Evolutionary conservation across 2,888 invertebrate genomes (phyloP), one percentile per base, ranked within the genome.

Genomic region (Lithophane leautieri): DNA sequence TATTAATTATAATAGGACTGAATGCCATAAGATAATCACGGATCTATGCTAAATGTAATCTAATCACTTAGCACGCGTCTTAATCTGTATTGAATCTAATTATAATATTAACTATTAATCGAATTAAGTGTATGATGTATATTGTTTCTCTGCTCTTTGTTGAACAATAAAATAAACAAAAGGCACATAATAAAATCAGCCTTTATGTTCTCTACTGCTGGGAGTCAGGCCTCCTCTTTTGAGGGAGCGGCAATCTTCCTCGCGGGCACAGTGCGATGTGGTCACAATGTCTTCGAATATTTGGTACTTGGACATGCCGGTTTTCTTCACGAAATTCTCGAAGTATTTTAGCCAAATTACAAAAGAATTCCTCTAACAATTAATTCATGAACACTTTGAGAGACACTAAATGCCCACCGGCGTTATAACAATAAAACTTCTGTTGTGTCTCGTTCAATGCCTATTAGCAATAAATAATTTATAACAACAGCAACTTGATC

Each of bases 1-100:
- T 65, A 84, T 81, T 76, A 84, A 81, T 81, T 56, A 69, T 25
- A 58, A 25, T 56, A 50, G 19, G 7, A 9, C 42, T 28, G n/a
- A 47, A 68, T 25, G 2, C 50, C 42, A 16, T n/a, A 4, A 63
- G 60, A 61, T 73, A 73, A 68, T 34, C 54, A 40, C 14, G 14
- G 19, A 6, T 12, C 42, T 40, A 60, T 44, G 47, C 22, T 61
- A 44, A 71, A 63, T 44, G 52, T 70, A 50, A 73, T 56, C 60
- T 42, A 14, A 70, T 68, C 65, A 72, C 44, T 66, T 40, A 34
- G 40, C 56, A 54, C 8, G 25, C 52, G 14, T 19, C 19, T 14
- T 25, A 47, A 78, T 63, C 34, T 28, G 3, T 42, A 28, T 56
- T 54, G 22, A 67, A 47, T 42, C 34, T 60, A 56, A 56, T 60